These are phyloP conservation scores for Amphiprion percula DNA, from an alignment of 2,113 vertebrate species.

Conservation along the genomic window DNA sequence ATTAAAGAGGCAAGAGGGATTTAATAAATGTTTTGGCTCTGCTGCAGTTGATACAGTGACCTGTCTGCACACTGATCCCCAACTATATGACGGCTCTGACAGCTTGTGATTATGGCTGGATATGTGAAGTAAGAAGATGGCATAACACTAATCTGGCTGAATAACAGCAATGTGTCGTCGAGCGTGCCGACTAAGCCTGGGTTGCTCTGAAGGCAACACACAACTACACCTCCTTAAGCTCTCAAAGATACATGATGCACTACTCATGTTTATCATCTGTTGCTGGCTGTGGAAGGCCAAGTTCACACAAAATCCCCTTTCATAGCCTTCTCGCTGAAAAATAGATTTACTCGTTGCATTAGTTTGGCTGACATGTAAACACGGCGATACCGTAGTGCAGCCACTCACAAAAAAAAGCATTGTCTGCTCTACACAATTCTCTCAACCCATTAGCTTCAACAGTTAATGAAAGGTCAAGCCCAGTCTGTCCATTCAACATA, in stretches of 20 bases:
- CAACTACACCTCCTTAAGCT: slow-evolving; percentile 48
- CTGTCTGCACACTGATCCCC: slow-evolving; percentile 74
- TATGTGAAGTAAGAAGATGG: slow-evolving; percentile 71
- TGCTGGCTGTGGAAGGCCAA: slow-evolving; percentile 12
- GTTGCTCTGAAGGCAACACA: slow-evolving; percentile 42
- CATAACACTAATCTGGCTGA: slow-evolving; percentile 76
- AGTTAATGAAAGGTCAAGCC: slow-evolving; percentile 71
- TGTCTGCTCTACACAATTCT: slow-evolving; percentile 7
- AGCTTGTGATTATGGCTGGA: slow-evolving; percentile 76
- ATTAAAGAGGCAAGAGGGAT: slow-evolving; percentile 79
- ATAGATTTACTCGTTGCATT: not conserved
- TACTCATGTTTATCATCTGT: slow-evolving; percentile 25
- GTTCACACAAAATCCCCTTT: slow-evolving; percentile 19
- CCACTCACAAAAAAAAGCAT: not conserved
- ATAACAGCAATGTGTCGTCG: slow-evolving; percentile 73
- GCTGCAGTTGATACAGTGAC: slow-evolving; percentile 72
- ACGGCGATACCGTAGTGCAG: not conserved
- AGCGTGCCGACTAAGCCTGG: slow-evolving; percentile 62
- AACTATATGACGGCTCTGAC: slow-evolving; percentile 62
- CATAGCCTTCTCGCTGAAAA: slow-evolving; percentile 15
- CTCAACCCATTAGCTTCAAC: slow-evolving; percentile 48
- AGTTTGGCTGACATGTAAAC: not conserved
- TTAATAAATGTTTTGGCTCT: slow-evolving; percentile 75
- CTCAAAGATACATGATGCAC: slow-evolving; percentile 7
- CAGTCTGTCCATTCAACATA: slow-evolving; percentile 68